Evolutionary conservation across 2,888 invertebrate genomes (phyloP), one percentile per base, ranked within the genome.

Genomic region (Parascotia fuliginaria): DNA sequence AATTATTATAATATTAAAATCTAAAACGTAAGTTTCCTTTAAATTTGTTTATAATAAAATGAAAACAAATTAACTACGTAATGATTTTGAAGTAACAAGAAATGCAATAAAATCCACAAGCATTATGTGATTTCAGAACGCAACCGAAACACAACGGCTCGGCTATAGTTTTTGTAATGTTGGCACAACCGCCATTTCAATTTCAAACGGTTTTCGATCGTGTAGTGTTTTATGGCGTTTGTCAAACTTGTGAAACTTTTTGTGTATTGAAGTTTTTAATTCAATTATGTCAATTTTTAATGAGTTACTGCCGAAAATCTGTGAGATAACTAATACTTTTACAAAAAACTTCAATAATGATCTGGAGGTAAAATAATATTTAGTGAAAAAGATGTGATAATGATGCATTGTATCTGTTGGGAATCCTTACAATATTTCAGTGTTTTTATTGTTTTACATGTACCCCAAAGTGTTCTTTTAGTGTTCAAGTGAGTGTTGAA

Each of bases 131-230:
- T n/a, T n/a, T n/a, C n/a, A n/a, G 44, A 44, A 44, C 38, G 44
- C 38, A 29, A 9, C 11, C n/a, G n/a, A n/a, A n/a, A 0, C 5
- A 15, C n/a, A 44, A 24, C 31, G 44, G 37, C 29, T 44, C 15
- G 29, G 9, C 9, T 16, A 11, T n/a, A 13, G 6, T 38, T 27
- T 60, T 59, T 39, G 55, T 6, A 36, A 69, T 60, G 76, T 78
- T 85, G 85, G 83, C 70, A 77, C 31, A 47, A 55, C 48, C 12
- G 40, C 7, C 33, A 57, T 76, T 79, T 87, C 81, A 80, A 87
- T 89, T 85, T 89, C 83, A 91, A 92, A 91, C 91, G 89, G 92
- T 89, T 90, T 89, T 89, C 73, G 71, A 79, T 75, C 67, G 73
- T 73, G 72, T 78, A 69, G 79, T 81, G 76, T 85, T 87, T 73